phyloP scores from a whole-genome alignment of 2,888 invertebrate genomes.

The Orthosia gothica region DNA sequence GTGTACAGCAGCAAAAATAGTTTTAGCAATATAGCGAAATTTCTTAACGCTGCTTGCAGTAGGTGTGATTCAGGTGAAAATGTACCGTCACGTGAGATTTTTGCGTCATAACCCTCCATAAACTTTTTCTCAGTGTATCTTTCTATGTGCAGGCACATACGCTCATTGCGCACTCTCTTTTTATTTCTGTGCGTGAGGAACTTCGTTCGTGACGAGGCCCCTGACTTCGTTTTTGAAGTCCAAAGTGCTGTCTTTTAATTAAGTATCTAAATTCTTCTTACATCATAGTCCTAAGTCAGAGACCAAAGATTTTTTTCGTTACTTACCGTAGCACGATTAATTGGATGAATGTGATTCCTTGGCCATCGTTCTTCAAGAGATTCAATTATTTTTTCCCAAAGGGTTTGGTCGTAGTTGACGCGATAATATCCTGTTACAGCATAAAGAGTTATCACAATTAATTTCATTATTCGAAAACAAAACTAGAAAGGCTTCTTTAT shows the following conservation, averaged over 20 bases:
- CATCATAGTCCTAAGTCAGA: neutral
- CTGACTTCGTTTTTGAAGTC: no score
- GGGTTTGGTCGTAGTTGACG: conserved; percentile 93
- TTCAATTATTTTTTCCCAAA: conserved; percentile 93
- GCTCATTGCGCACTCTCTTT: no score
- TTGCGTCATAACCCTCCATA: neutral
- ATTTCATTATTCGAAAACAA: neutral
- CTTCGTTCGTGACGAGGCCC: no score
- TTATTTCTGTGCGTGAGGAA: no score
- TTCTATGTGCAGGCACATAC: no score
- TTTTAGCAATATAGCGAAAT: no score
- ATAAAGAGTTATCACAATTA: neutral
- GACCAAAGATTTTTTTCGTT: neutral
- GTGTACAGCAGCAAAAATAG: neutral
- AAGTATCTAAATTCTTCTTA: no score
- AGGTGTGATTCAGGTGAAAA: neutral
- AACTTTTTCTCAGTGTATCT: no score
- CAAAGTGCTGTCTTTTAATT: neutral
- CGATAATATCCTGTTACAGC: conserved; percentile 91
- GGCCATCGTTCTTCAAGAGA: conserved; percentile 90
- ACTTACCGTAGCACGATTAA: conserved; percentile 93
- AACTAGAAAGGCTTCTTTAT: neutral
- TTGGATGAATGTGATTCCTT: conserved; percentile 91
- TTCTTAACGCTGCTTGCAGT: no score
- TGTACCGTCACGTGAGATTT: neutral